Evolutionary conservation across 2,888 invertebrate species (phyloP).

Genomic region (Lasioglossum zephyrum): DNA sequence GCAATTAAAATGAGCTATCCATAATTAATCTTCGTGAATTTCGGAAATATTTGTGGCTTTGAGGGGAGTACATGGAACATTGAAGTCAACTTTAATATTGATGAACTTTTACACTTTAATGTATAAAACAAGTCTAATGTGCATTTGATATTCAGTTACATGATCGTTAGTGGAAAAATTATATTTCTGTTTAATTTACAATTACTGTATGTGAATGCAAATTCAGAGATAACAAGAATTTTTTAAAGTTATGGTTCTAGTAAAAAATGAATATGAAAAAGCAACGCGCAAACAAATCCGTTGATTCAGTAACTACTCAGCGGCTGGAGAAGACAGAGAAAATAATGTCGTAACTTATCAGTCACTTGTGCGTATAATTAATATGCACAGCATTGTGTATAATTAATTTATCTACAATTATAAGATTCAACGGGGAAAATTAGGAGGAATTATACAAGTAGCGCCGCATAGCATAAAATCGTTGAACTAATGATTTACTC

Average conservation of each 20-base stretch:
- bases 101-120: background rate
- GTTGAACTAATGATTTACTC: conserved; percentile 60
- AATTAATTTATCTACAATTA: conserved; percentile 37
- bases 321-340: conserved; percentile 7
- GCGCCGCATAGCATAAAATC: conserved; percentile 64
- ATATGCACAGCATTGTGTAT: conserved; percentile 10
- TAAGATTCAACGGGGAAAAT: conserved; percentile 17
- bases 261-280: background rate
- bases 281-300: background rate
- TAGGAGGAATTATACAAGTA: conserved; percentile 59
- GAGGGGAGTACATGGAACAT: background rate
- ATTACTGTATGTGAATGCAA: background rate
- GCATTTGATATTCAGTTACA: no score
- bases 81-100: background rate
- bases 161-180: background rate
- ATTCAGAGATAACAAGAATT: background rate
- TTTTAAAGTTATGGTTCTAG: background rate
- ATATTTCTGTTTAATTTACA: background rate
- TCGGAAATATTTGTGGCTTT: background rate
- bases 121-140: background rate
- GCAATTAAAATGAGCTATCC: background rate
- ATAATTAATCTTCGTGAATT: background rate
- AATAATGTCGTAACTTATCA: conserved; percentile 11
- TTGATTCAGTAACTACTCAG: background rate
- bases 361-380: conserved; percentile 18